Evolutionary conservation across 2,888 invertebrate species (phyloP).

Genomic region (Clusia tigrina): DNA sequence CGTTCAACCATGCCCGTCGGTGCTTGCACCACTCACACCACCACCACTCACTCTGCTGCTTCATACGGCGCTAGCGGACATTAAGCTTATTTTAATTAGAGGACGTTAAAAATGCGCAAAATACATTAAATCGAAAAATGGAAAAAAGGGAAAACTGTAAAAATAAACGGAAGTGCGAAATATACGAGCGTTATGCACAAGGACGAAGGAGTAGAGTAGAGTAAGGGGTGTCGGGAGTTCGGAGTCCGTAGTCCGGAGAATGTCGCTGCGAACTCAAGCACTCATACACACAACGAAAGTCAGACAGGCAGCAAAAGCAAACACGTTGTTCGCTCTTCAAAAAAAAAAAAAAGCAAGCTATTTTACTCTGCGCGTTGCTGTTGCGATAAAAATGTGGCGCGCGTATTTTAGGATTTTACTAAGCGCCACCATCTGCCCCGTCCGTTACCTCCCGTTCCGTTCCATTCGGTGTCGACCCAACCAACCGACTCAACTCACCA

Average conservation of each 20-base stretch:
- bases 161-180: slow-evolving; percentile 20
- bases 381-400: slow-evolving; percentile 38
- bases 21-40: background rate
- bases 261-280: background rate
- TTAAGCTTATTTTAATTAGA: slow-evolving; percentile 60
- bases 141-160: slow-evolving; percentile 13
- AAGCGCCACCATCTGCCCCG: slow-evolving; percentile 14
- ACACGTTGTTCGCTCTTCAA: background rate
- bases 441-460: background rate
- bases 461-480: background rate
- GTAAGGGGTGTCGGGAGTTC: no score
- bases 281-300: background rate
- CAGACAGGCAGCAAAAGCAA: background rate
- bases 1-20: background rate
- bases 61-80: slow-evolving; percentile 36
- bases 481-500: no score
- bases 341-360: background rate
- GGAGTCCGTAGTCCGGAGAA: no score
- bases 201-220: no score
- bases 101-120: slow-evolving; percentile 48
- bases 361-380: background rate
- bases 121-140: slow-evolving; percentile 47
- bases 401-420: slow-evolving; percentile 53
- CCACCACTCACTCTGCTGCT: background rate
- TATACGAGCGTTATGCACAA: no score